Conservation (phyloP, 1,140 invertebrate species). For the Ceratina calcarata region DNA sequence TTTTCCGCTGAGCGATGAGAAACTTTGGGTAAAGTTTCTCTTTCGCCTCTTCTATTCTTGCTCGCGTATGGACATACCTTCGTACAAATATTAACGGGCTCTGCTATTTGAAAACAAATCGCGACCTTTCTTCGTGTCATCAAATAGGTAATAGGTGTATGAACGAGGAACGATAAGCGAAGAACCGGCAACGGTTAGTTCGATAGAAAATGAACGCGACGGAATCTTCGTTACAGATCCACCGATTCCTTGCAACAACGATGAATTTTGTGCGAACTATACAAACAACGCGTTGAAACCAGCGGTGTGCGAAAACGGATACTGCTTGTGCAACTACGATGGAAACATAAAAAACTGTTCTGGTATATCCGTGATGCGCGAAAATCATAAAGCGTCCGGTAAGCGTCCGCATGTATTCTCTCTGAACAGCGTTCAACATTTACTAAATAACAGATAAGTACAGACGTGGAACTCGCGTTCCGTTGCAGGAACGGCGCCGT, state of each 20-base stretch:
- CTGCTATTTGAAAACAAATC: too few species aligned
- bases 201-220: too few species aligned
- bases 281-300: neutral
- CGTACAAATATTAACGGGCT: too few species aligned
- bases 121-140: too few species aligned
- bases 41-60: too few species aligned
- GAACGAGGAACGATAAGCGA: neutral
- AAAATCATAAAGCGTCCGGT: slow-evolving; percentile 6
- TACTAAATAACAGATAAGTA: neutral
- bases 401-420: neutral
- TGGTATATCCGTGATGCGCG: neutral
- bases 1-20: too few species aligned
- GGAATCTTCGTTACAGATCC: slow-evolving; percentile 26
- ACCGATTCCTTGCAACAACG: slow-evolving; percentile 30
- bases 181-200: neutral
- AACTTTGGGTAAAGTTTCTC: too few species aligned
- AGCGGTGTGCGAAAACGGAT: neutral
- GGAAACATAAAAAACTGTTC: slow-evolving; percentile 18
- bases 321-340: slow-evolving; percentile 42
- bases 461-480: neutral
- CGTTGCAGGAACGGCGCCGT: slow-evolving; percentile 15
- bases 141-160: too few species aligned
- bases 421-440: neutral
- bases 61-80: too few species aligned
- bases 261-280: neutral